Evolutionary conservation across 1,140 invertebrate species (phyloP), one percentile per base, ranked within the genome.

Genomic region (Leptonema lineaticorne): DNA sequence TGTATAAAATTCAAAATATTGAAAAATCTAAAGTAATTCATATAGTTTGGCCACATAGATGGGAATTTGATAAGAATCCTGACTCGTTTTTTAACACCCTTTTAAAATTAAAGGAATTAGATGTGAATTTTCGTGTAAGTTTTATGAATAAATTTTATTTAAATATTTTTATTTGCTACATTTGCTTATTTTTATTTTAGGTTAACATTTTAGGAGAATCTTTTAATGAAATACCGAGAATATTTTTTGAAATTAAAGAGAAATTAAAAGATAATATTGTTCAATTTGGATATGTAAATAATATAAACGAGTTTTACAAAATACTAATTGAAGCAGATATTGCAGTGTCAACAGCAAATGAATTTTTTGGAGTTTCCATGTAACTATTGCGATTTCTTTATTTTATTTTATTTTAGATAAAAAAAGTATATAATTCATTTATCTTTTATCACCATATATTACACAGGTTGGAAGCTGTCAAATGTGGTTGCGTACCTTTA

Each of bases 11-110:
- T n/a, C n/a, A 48, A 3, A 11, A 30, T 57, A 41, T 2, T 16
- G 9, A 41, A 2, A 16, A 14, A 9, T 14, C 56, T 53, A 60
- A 72, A 78, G 72, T 70, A 60, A 48, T 75, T 11, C 86, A 88
- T 76, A 85, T 92, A 33, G 83, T 92, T 16, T 92, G 90, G 90
- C 87, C 90, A 14, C 90, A 92, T 79, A 79, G 90, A 74, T 92
- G 90, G 90, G 90, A 92, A 77, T 90, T 91, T 78, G 90, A 92
- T 75, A 92, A 92, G 78, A 85, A 88, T 77, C 90, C 90, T 8
- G 83, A 88, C 28, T 74, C 82, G 20, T 86, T 92, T 74, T 87
- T 90, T 59, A 74, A 84, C 6, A 82, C 85, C 2, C 72, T 91
- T 1, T 78, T 81, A 62, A 74, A 78, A 65, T 75, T 92, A n/a